phyloP scores from a whole-genome alignment of 2,113 vertebrate genomes.

The Scophthalmus maximus region DNA sequence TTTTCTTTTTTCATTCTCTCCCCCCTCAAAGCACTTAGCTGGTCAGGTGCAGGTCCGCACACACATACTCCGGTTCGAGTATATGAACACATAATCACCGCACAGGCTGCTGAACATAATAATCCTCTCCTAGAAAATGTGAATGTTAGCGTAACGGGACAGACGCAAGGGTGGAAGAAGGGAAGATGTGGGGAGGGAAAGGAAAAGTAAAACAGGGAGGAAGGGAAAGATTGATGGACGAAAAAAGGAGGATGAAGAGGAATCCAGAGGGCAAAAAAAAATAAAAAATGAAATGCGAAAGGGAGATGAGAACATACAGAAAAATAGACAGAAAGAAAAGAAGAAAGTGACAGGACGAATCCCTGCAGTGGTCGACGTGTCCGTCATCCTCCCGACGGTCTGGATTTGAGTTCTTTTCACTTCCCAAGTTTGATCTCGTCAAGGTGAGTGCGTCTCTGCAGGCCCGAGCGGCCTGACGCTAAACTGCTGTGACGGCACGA shows the following conservation, averaged over 20 bases:
- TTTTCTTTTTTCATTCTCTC: conserved; percentile 5
- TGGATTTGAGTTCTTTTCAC: conserved; percentile 55
- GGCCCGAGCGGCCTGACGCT: conserved; percentile 43
- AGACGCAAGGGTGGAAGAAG: neutral
- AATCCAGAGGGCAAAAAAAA: neutral
- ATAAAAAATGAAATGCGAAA: too few relatives aligned
- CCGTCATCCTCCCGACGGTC: conserved; percentile 38
- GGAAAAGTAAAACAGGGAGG: neutral
- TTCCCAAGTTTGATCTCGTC: conserved; percentile 60
- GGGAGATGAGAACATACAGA: neutral
- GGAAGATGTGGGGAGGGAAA: neutral
- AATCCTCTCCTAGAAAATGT: conserved; percentile 55
- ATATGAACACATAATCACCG: conserved; percentile 33
- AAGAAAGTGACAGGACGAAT: conserved; percentile 9
- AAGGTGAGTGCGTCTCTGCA: conserved; percentile 61
- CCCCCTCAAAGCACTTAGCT: conserved; percentile 69
- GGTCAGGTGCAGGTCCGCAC: conserved; percentile 44
- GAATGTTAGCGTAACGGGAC: neutral
- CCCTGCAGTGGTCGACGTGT: conserved; percentile 21
- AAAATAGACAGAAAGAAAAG: neutral
- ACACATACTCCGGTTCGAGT: conserved; percentile 52
- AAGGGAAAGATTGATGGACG: neutral
- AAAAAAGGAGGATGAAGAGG: neutral
- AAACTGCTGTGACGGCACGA: conserved; percentile 65
- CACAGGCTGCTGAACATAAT: conserved; percentile 42